Percentiles rank a stretch among this genome's conserved stretches.
Conservation (phyloP, 2,113 vertebrate genomes). For the Nematolebias whitei region DNA sequence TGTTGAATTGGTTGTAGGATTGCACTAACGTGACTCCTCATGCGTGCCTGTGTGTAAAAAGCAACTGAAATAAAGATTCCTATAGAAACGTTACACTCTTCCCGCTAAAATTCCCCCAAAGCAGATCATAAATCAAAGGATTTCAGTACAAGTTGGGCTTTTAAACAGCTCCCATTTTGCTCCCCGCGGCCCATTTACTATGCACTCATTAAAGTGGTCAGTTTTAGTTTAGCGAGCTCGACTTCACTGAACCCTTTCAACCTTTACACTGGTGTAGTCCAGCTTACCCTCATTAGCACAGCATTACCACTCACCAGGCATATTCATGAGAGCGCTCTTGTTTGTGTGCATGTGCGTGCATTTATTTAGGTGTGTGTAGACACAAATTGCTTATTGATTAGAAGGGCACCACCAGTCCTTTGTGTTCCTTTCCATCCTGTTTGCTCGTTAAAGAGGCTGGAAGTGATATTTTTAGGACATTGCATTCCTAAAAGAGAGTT, state of each 20-base stretch:
- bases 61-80: neutral
- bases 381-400: constrained; percentile 23
- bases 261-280: constrained; percentile 59
- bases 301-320: constrained; percentile 53
- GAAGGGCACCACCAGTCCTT: neutral
- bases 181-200: neutral
- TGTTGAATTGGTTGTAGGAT: neutral
- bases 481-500: neutral
- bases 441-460: neutral
- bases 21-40: neutral
- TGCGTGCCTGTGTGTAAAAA: neutral
- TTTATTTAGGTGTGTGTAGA: constrained; percentile 8
- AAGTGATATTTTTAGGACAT: neutral
- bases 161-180: neutral
- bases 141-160: neutral
- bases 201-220: neutral
- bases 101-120: neutral
- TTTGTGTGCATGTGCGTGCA: neutral
- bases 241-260: constrained; percentile 62
- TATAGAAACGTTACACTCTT: neutral
- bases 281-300: constrained; percentile 63
- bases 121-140: neutral
- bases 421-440: neutral
- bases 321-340: neutral
- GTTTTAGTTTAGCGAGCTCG: constrained; percentile 26